A percentile compares a stretch with the other conserved stretches of the same genome.
These are phyloP conservation scores for Drosophila dunni DNA, from an alignment of 1,140 invertebrate genomes.

Conservation along the genomic window DNA sequence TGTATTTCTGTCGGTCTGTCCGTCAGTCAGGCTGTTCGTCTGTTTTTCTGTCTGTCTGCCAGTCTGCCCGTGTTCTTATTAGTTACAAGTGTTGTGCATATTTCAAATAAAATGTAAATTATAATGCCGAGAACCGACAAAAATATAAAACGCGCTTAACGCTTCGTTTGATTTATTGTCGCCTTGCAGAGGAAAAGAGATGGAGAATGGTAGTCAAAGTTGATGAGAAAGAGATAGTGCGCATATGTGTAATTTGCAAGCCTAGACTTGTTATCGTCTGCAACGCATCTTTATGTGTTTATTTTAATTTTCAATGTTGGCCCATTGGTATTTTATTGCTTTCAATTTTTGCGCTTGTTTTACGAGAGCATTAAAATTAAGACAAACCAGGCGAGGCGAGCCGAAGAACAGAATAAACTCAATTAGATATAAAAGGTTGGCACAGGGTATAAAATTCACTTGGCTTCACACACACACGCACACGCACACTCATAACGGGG, in stretches of 20 bases:
- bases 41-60: too few species aligned
- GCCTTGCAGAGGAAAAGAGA: conserved; percentile 11
- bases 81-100: conserved; percentile 53
- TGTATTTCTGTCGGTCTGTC: too few species aligned
- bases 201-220: not conserved
- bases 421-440: conserved; percentile 66
- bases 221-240: conserved; percentile 8
- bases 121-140: conserved; percentile 33
- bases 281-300: conserved; percentile 68
- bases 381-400: conserved; percentile 47
- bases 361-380: conserved; percentile 79
- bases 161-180: conserved; percentile 77
- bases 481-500: conserved; percentile 6
- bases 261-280: conserved; percentile 60
- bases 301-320: conserved; percentile 79
- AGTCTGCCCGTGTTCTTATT: too few species aligned
- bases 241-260: conserved; percentile 49
- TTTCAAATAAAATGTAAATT: conserved; percentile 59
- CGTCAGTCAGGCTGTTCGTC: too few species aligned
- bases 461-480: conserved; percentile 53
- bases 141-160: conserved; percentile 67
- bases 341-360: conserved; percentile 77
- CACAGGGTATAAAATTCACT: conserved; percentile 65
- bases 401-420: conserved; percentile 56
- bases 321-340: conserved; percentile 63